phyloP scores from a whole-genome alignment of 2,797 vertebrate species.

The Chaunax sp. region DNA sequence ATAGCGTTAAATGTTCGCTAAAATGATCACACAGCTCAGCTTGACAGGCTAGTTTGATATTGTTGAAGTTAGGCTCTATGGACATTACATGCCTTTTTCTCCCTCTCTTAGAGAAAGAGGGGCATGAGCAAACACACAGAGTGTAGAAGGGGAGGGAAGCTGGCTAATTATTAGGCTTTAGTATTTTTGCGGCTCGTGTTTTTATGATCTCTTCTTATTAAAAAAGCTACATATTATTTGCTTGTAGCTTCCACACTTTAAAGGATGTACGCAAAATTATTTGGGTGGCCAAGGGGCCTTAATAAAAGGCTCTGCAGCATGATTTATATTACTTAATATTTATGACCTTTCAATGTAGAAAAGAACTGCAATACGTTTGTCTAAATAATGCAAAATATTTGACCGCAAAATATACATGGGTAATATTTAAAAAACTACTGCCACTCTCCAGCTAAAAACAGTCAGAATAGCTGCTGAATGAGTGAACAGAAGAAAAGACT shows the following conservation, averaged over 20 bases:
- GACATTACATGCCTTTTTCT: conserved; percentile 56
- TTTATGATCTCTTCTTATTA: conserved; percentile 62
- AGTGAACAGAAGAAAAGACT: not conserved
- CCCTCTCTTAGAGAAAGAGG: not conserved
- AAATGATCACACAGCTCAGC: conserved; percentile 55
- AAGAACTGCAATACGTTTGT: not conserved
- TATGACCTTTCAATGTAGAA: not conserved
- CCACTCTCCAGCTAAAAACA: not conserved
- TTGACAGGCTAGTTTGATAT: conserved; percentile 64
- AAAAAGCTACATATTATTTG: conserved; percentile 34
- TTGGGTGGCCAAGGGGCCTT: not conserved
- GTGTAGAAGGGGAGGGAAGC: conserved; percentile 35
- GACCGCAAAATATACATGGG: not conserved
- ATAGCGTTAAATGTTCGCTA: conserved; percentile 71
- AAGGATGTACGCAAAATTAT: conserved; percentile 2
- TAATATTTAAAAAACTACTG: not conserved
- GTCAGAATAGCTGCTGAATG: not conserved
- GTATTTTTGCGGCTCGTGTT: conserved; percentile 52
- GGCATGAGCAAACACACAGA: conserved; percentile 48
- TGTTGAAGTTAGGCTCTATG: conserved; percentile 72
- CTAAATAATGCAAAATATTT: not conserved
- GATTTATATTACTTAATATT: conserved; percentile 23
- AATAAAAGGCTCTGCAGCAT: not conserved
- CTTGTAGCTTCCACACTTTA: conserved; percentile 13
- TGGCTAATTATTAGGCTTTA: conserved; percentile 66